Conservation (phyloP, 2,113 vertebrate genomes). For the Psilopogon haemacephalus region DNA sequence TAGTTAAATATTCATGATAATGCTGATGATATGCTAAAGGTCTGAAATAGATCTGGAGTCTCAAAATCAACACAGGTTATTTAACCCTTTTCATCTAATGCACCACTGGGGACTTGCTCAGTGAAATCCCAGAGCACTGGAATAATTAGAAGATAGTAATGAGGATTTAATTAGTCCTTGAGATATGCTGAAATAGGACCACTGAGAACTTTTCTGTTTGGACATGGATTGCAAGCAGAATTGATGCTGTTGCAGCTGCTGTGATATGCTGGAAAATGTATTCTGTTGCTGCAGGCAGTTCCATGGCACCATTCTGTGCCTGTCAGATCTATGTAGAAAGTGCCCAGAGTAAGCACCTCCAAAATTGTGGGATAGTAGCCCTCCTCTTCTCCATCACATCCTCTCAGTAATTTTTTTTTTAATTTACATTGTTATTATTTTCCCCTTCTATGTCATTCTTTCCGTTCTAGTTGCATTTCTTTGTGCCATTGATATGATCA, state of each 20-base stretch:
- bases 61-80: constrained; percentile 74
- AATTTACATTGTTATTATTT: neutral
- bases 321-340: constrained; percentile 50
- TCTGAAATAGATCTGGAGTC: constrained; percentile 70
- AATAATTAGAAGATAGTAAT: constrained; percentile 81
- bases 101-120: constrained; percentile 69
- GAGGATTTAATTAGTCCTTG: constrained; percentile 83
- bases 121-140: constrained; percentile 71
- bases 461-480: neutral
- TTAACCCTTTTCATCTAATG: constrained; percentile 80
- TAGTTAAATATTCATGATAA: constrained; percentile 81
- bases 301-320: constrained; percentile 60
- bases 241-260: constrained; percentile 47
- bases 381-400: neutral
- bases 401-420: neutral
- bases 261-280: constrained; percentile 62
- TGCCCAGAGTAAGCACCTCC: constrained; percentile 40
- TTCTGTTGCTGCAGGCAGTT: constrained; percentile 71
- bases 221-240: constrained; percentile 59
- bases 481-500: neutral
- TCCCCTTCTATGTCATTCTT: neutral
- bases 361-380: neutral
- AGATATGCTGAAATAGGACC: constrained; percentile 74
- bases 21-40: constrained; percentile 77
- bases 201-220: constrained; percentile 70